Base-by-base conservation (phyloP, 2,113 vertebrate species). In the Megaceryle torquata region DNA sequence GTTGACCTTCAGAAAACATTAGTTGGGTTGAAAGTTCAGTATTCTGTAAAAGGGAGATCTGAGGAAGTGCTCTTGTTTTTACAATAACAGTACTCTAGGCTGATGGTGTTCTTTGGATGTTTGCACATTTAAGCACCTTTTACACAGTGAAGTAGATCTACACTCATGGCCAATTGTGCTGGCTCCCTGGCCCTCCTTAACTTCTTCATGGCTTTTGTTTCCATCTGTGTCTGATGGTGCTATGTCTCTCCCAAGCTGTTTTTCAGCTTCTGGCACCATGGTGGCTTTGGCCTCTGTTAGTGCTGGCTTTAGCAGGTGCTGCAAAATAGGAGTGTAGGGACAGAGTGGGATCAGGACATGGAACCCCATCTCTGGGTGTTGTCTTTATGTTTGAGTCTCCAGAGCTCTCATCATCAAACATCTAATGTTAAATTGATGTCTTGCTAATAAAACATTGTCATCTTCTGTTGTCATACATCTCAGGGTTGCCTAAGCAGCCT, bases 301-400 rank as follows among this genome's bases (percentile, higher is more conserved):
- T 25, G 18, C 10, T 50, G 74, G 46, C 37, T 67, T 74, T 44
- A 75, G 33, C 37, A 41, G 60, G 56, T 20, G 18, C 56, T 64
- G 15, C 33, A 41, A 63, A 80, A 53, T 26, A 26, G 15, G 43
- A 59, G 43, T 28, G 43, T 31, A n/a, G 69, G 37, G 39, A 64
- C 3, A 8, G 63, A 51, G 43, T 16, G 53, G 19, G 33, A 46
- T 20, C n/a, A 14, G 21, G 15, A 60, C 0, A 1, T 15, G 57
- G 44, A 82, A 25, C 7, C 37, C 21, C 44, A 48, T 25, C 44
- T 64, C 0, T 1, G n/a, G 29, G 15, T 70, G 25, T 46, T 64
- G 9, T 64, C 54, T 44, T n/a, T 31, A 50, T 76, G 10, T 61
- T 31, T 39, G 29, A 51, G 20, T 48, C 64, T 21, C 21, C 57